Conservation (phyloP, 2,797 vertebrate genomes). For the Melanotaenia pygmaea region DNA sequence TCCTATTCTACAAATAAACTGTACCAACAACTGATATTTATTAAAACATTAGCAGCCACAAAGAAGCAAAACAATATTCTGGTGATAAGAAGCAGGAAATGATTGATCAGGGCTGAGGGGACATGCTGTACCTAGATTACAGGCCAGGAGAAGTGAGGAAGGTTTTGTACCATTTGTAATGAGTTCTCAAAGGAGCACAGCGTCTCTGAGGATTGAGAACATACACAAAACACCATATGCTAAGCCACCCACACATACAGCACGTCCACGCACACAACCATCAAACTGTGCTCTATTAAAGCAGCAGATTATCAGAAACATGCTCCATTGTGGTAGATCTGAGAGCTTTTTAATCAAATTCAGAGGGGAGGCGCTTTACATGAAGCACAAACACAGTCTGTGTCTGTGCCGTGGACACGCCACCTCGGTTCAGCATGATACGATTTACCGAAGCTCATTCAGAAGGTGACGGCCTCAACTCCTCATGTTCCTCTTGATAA, state of each 20-base stretch:
- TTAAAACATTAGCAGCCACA: not conserved
- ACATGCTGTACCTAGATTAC: slow-evolving; percentile 56
- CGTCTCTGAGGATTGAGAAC: slow-evolving; percentile 25
- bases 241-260: slow-evolving; percentile 16
- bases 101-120: slow-evolving; percentile 39
- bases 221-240: slow-evolving; percentile 27
- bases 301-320: slow-evolving; percentile 52
- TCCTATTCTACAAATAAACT: not conserved
- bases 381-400: slow-evolving; percentile 26
- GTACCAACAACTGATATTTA: not conserved
- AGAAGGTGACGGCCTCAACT: slow-evolving; percentile 4
- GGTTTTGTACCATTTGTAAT: slow-evolving; percentile 56
- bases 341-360: slow-evolving; percentile 64
- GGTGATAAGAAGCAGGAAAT: not conserved
- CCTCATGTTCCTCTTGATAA: slow-evolving; percentile 2
- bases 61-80: not conserved
- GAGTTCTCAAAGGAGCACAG: slow-evolving; percentile 55
- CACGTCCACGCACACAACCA: slow-evolving; percentile 19
- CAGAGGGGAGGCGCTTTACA: slow-evolving; percentile 30
- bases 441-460: slow-evolving; percentile 8
- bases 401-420: slow-evolving; percentile 29
- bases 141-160: slow-evolving; percentile 21
- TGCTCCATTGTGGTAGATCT: slow-evolving; percentile 51
- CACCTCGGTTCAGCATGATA: slow-evolving; percentile 18
- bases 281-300: slow-evolving; percentile 35